A percentile compares a stretch with the other conserved stretches of the same genome.
phyloP scores from a whole-genome alignment of 2,113 vertebrate species.

The Synchiropus splendidus region DNA sequence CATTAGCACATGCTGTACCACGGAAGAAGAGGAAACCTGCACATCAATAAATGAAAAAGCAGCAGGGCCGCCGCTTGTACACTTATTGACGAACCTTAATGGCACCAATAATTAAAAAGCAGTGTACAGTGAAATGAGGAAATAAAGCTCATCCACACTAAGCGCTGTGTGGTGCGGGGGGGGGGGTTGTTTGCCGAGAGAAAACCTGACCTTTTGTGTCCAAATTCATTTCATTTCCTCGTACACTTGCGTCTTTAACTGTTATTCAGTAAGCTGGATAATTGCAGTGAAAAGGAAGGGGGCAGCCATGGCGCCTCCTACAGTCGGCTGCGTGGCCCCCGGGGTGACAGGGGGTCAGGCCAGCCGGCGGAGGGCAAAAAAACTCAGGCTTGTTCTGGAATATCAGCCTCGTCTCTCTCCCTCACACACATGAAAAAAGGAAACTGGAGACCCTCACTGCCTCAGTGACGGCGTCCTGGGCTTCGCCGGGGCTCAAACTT shows the following conservation, averaged over 20 bases:
- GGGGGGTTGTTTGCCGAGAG: conserved; percentile 45
- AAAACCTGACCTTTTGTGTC: conserved; percentile 48
- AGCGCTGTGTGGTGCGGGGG: conserved; percentile 44
- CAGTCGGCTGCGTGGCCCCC: conserved; percentile 3
- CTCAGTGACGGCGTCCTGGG: not conserved
- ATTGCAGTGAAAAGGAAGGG: conserved; percentile 45
- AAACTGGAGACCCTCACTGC: conserved; percentile 15
- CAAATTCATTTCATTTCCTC: conserved; percentile 44
- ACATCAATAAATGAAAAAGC: conserved; percentile 4
- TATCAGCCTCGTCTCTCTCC: conserved; percentile 9
- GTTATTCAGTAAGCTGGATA: conserved; percentile 61
- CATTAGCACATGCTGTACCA: too few species aligned
- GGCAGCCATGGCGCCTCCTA: conserved; percentile 6
- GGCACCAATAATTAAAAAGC: conserved; percentile 62
- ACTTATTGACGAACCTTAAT: conserved; percentile 56
- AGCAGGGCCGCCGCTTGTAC: conserved; percentile 8
- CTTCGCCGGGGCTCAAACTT: conserved; percentile 23
- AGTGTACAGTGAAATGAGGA: conserved; percentile 64
- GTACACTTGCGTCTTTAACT: conserved; percentile 18
- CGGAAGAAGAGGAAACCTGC: conserved; percentile 1
- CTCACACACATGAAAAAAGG: conserved; percentile 7
- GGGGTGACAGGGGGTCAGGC: conserved; percentile 11
- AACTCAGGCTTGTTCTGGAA: not conserved
- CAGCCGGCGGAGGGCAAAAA: not conserved
- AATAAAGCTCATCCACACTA: conserved; percentile 53